Evolutionary conservation across 1,140 invertebrate genomes (phyloP).

Genomic region (Eurytemora carolleeae): DNA sequence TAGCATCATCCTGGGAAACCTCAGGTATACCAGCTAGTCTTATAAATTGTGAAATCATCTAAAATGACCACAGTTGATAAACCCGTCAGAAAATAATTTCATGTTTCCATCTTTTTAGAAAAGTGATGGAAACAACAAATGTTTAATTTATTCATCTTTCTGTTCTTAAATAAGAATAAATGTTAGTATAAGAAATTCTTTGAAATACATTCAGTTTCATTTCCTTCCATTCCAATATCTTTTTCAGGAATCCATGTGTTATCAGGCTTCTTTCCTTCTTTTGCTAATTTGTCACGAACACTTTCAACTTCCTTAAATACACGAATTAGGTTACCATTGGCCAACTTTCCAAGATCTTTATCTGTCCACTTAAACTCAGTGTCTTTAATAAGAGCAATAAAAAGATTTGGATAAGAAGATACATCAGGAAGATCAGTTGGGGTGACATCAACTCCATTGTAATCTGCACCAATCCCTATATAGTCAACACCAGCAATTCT

Average conservation of each 20-base stretch:
- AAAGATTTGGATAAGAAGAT: constrained; percentile 62
- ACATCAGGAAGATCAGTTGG: constrained; percentile 65
- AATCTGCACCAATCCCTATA: constrained; percentile 63
- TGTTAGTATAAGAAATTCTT: too few species aligned
- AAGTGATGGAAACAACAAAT: too few species aligned
- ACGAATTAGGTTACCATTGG: constrained; percentile 29
- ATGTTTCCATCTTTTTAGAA: too few species aligned
- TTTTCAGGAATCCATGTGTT: neutral
- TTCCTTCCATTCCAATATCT: neutral
- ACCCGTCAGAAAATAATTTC: too few species aligned
- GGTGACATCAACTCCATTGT: constrained; percentile 45
- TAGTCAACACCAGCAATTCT: constrained; percentile 27
- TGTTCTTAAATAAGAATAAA: too few species aligned
- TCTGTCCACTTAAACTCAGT: constrained; percentile 23
- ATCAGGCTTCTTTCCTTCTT: neutral
- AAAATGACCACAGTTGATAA: too few species aligned
- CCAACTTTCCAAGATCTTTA: constrained; percentile 28
- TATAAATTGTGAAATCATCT: too few species aligned
- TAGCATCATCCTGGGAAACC: too few species aligned
- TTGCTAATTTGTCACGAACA: constrained; percentile 20
- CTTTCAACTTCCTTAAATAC: constrained; percentile 28
- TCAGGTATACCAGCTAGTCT: too few species aligned
- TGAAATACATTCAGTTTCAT: too few species aligned
- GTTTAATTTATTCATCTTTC: too few species aligned
- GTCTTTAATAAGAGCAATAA: constrained; percentile 27